phyloP scores from a whole-genome alignment of 1,140 invertebrate genomes.

The Tyrophagus putrescentiae region DNA sequence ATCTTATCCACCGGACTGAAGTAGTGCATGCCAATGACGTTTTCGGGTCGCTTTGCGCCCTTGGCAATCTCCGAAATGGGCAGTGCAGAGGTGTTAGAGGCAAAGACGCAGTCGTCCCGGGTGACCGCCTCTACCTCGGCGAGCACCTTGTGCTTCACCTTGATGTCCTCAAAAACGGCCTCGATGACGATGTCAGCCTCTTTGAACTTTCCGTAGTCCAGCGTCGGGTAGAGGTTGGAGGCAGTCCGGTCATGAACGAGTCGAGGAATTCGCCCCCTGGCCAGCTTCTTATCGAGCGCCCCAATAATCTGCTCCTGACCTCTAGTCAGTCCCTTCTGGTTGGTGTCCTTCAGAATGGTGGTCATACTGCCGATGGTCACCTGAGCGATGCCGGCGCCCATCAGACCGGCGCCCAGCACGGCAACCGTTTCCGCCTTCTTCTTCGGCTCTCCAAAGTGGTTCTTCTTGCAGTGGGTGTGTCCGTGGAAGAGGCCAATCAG shows the following conservation, averaged over 20 bases:
- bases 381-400: conserved; percentile 91
- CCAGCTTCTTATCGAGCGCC: conserved; percentile 59
- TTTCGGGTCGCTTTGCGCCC: conserved; percentile 78
- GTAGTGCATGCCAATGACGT: conserved; percentile 92
- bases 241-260: conserved; percentile 63
- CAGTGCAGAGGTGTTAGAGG: conserved; percentile 93
- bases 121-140: conserved; percentile 81
- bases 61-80: conserved; percentile 88
- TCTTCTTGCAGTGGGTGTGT: conserved; percentile 95
- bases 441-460: conserved; percentile 74
- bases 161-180: conserved; percentile 95
- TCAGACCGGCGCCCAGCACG: conserved; percentile 85
- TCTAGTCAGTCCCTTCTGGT: conserved; percentile 56
- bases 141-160: conserved; percentile 81
- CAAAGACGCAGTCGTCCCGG: conserved; percentile 78
- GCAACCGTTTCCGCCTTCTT: conserved; percentile 58
- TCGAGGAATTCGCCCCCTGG: conserved; percentile 57
- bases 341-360: conserved; percentile 81
- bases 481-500: conserved; percentile 85
- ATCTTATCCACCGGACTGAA: conserved; percentile 99
- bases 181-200: conserved; percentile 89
- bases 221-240: conserved; percentile 59
- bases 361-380: conserved; percentile 87
- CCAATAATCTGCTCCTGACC: conserved; percentile 80
- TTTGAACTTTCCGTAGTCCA: conserved; percentile 68